Percentiles rank a stretch among this genome's conserved stretches.
These are phyloP conservation scores for Dolichopus griseipennis DNA, from an alignment of 2,888 invertebrate genomes.

Conservation along the genomic window DNA sequence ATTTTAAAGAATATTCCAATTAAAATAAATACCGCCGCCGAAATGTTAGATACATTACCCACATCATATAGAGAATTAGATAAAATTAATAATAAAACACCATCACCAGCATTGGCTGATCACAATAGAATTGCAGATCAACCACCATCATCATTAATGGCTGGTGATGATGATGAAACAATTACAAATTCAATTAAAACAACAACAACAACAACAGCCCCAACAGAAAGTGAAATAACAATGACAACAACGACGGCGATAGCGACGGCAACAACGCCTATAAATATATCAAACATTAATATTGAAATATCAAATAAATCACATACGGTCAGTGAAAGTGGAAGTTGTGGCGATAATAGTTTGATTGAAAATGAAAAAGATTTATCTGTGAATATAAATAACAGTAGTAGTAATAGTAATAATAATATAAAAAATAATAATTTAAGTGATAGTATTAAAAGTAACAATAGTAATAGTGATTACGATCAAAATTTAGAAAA, in stretches of 20 bases:
- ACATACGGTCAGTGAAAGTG: not conserved
- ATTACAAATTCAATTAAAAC: not conserved
- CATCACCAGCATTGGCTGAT: slow-evolving; percentile 25
- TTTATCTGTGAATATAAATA: not conserved
- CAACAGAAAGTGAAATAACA: not conserved
- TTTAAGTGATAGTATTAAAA: not conserved
- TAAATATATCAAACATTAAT: not conserved
- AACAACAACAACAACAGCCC: not conserved
- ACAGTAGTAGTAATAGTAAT: not conserved
- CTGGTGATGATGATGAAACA: not conserved
- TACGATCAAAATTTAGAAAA: not conserved
- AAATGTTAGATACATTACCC: slow-evolving; percentile 13
- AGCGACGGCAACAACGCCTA: not conserved
- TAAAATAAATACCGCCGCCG: slow-evolving; percentile 20
- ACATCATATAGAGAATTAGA: slow-evolving; percentile 26
- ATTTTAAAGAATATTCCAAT: slow-evolving; percentile 13
- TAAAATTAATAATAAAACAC: slow-evolving; percentile 25
- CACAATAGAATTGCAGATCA: slow-evolving; percentile 2
- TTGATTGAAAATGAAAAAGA: not conserved
- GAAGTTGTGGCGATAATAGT: not conserved
- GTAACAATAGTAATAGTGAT: not conserved
- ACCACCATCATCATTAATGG: slow-evolving; percentile 8
- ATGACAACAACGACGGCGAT: not conserved
- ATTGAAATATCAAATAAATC: not conserved
- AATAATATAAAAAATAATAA: not conserved